These are phyloP conservation scores for Aurelia sp. DNA, from an alignment of 30 jellyfish, hydroid and myxozoan species.

Conservation along the genomic window DNA sequence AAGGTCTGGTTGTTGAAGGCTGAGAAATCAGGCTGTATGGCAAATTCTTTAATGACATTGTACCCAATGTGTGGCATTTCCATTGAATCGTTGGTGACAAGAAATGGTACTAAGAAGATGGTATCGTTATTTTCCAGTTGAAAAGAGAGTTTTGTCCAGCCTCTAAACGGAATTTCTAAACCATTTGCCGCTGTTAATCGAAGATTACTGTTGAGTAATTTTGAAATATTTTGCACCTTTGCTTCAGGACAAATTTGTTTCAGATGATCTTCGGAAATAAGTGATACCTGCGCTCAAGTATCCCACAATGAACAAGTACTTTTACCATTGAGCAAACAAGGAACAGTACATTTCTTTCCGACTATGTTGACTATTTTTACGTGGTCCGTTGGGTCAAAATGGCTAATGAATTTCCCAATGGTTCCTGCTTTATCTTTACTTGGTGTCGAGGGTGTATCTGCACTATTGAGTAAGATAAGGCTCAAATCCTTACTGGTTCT, in stretches of 20 bases:
- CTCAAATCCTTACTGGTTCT: too few relatives aligned
- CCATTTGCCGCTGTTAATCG: constrained; percentile 13
- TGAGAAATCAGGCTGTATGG: background rate
- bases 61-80: constrained; percentile 27
- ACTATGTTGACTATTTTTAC: constrained; percentile 16
- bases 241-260: background rate
- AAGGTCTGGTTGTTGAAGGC: background rate
- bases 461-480: too few relatives aligned
- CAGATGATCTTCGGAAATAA: background rate
- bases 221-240: constrained; percentile 5
- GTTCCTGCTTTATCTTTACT: too few relatives aligned
- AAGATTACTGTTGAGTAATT: background rate
- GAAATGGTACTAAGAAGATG: constrained; percentile 4
- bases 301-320: constrained; percentile 8
- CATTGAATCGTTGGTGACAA: constrained; percentile 6
- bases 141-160: background rate
- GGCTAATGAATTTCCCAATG: background rate
- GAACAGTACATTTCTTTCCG: constrained; percentile 28
- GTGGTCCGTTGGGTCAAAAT: constrained; percentile 16
- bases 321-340: constrained; percentile 9
- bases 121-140: constrained; percentile 12
- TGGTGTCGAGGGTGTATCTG: too few relatives aligned
- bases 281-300: constrained; percentile 26
- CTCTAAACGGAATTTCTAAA: constrained; percentile 8
- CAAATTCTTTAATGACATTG: constrained; percentile 4